phyloP scores from a whole-genome alignment of 2,888 invertebrate species.

The Cerastis rubricosa region DNA sequence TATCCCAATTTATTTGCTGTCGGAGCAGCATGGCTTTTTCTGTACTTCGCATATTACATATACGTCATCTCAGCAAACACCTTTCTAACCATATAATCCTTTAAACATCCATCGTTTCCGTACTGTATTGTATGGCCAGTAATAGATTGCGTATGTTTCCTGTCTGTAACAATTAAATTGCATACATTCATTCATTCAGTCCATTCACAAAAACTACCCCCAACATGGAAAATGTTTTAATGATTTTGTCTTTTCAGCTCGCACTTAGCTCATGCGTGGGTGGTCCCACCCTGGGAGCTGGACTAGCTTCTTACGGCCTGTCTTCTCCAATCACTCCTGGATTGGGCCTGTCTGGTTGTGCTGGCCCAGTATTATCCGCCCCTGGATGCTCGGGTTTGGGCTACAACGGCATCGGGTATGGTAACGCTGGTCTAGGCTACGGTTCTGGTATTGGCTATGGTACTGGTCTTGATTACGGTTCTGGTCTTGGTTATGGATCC shows the following conservation, averaged over 20 bases:
- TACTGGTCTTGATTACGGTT: neutral
- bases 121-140: too few relatives aligned
- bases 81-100: too few relatives aligned
- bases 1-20: too few relatives aligned
- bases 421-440: constrained; percentile 14
- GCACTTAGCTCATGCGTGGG: constrained; percentile 36
- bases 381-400: constrained; percentile 4
- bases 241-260: constrained; percentile 27
- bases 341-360: constrained; percentile 4
- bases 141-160: too few relatives aligned
- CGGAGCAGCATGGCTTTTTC: too few relatives aligned
- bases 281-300: neutral
- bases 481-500: constrained; percentile 28
- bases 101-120: too few relatives aligned
- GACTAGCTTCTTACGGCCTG: constrained; percentile 22
- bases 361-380: neutral
- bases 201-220: neutral
- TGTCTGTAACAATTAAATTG: too few relatives aligned
- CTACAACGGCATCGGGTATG: constrained; percentile 24
- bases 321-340: neutral
- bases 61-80: too few relatives aligned
- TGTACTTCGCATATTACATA: too few relatives aligned
- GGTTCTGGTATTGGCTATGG: constrained; percentile 23
- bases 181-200: too few relatives aligned
- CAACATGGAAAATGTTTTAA: neutral